phyloP scores from a whole-genome alignment of 2,113 vertebrate genomes.

The Montifringilla adamsi region DNA sequence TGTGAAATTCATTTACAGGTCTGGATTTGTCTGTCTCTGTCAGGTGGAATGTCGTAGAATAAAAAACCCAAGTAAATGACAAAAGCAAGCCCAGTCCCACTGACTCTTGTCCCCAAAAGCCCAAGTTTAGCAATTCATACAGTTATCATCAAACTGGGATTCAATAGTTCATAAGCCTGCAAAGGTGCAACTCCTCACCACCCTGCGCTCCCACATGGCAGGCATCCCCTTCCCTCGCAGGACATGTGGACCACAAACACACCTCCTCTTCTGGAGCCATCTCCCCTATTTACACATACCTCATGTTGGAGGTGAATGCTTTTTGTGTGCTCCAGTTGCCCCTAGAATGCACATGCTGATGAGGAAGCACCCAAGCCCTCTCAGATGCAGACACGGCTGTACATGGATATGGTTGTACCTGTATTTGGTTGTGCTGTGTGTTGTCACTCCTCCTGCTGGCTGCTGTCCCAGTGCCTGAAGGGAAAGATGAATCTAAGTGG shows the following conservation, averaged over 20 bases:
- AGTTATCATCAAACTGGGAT: background rate
- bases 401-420: background rate
- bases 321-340: background rate
- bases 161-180: background rate
- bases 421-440: fast-evolving
- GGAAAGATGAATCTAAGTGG: background rate
- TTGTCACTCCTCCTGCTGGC: background rate
- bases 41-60: background rate
- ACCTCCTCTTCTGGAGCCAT: background rate
- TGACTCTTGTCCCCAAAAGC: fast-evolving
- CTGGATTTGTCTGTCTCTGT: background rate
- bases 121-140: background rate
- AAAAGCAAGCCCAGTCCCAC: background rate
- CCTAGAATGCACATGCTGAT: background rate
- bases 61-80: fast-evolving
- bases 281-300: background rate
- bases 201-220: too few species aligned
- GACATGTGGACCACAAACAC: background rate
- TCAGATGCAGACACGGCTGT: fast-evolving
- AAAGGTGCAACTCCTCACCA: background rate
- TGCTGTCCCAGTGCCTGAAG: background rate
- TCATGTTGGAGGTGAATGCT: background rate
- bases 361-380: background rate
- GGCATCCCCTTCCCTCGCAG: background rate
- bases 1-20: background rate